phyloP scores from a whole-genome alignment of 2,888 invertebrate genomes.

The Nephrocerus scutellatus region DNA sequence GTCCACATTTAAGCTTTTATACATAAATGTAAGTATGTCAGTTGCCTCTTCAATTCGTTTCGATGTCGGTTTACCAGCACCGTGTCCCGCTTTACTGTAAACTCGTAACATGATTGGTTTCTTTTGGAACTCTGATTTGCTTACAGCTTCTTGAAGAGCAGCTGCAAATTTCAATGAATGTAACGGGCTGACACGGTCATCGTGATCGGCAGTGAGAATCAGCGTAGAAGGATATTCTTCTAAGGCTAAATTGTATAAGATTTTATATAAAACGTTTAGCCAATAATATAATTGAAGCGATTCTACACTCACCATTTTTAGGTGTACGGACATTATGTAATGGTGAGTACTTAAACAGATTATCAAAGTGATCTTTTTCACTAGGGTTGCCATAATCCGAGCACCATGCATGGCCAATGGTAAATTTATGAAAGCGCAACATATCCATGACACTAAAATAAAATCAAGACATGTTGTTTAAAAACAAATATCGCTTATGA shows the following conservation, averaged over 20 bases:
- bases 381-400: conserved; percentile 94
- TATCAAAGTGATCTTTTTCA: conserved; percentile 76
- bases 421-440: conserved; percentile 96
- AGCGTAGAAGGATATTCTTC: conserved; percentile 84
- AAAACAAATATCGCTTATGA: background rate
- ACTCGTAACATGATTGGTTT: conserved; percentile 84
- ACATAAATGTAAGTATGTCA: conserved; percentile 63
- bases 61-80: conserved; percentile 90
- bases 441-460: conserved; percentile 84
- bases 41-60: conserved; percentile 94
- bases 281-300: background rate
- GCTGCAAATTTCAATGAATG: conserved; percentile 96
- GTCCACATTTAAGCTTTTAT: conserved; percentile 41
- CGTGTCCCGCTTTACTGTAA: conserved; percentile 96
- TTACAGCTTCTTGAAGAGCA: conserved; percentile 72
- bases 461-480: background rate
- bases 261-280: background rate
- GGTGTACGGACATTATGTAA: conserved; percentile 82
- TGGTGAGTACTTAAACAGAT: conserved; percentile 82
- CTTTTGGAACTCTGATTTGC: conserved; percentile 56
- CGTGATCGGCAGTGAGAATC: conserved; percentile 94
- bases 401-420: conserved; percentile 93
- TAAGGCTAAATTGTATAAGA: conserved; percentile 27
- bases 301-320: conserved; percentile 41
- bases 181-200: conserved; percentile 95